Evolutionary conservation across 2,797 vertebrate species (phyloP).

Genomic region (Lagorchestes hirsutus): DNA sequence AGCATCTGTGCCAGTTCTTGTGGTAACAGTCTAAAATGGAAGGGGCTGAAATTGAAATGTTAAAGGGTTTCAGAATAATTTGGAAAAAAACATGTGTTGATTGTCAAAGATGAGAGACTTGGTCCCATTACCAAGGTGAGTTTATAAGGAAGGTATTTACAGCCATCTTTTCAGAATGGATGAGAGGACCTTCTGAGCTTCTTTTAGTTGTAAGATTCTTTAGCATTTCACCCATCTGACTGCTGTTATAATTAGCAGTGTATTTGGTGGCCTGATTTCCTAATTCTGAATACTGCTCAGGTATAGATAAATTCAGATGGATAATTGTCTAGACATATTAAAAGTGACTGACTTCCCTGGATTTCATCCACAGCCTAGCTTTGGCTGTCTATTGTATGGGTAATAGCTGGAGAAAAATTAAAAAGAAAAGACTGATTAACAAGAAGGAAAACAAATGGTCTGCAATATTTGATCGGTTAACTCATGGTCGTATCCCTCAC

Average conservation of each 20-base stretch:
- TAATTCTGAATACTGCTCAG: neutral
- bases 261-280: neutral
- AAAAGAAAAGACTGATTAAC: slow-evolving; percentile 49
- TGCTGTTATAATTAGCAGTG: neutral
- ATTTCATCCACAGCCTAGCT: slow-evolving; percentile 40
- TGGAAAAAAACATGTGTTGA: neutral
- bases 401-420: slow-evolving; percentile 28
- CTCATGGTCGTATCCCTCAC: neutral
- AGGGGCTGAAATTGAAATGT: neutral
- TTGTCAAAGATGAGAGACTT: neutral
- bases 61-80: neutral
- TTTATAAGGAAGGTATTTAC: neutral
- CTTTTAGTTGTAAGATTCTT: neutral
- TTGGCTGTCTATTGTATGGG: neutral
- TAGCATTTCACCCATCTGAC: neutral
- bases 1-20: neutral
- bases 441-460: neutral
- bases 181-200: neutral
- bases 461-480: slow-evolving; percentile 29
- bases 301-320: slow-evolving; percentile 31
- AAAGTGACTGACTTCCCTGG: slow-evolving; percentile 16
- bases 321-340: neutral
- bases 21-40: neutral
- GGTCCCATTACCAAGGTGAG: neutral
- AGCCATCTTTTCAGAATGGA: neutral